Evolutionary conservation across 1,140 invertebrate species (phyloP), one percentile per base, ranked within the genome.

Genomic region (Drosophila truncata): DNA sequence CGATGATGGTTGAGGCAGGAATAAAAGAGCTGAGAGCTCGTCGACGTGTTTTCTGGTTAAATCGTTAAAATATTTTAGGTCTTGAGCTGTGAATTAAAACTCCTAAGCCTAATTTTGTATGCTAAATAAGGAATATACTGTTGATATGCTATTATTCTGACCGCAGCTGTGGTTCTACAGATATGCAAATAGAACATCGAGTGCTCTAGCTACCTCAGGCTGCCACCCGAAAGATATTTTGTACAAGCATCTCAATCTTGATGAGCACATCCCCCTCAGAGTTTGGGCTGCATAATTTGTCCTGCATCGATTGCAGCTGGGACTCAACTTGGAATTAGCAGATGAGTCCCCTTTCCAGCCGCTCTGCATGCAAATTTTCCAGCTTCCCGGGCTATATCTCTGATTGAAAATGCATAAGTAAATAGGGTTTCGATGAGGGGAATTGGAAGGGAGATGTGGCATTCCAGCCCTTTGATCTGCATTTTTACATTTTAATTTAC

Each of bases 181-280:
- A 64, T 64, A 84, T 80, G 77, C 70, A 83, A 84, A 78, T 83
- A 49, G 55, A 58, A 47, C 37, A 18, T 61, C 66, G 44, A 46
- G 4, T 63, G 61, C 64, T 64, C 78, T 33, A 37, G 23, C 39
- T 54, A 33, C 44, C 47, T 13, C 47, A 8, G 50, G 50, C 37
- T 31, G 59, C 20, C 10, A 29, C 20, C 46, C 29, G 29, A 31
- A 29, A 58, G 37, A 72, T 49, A 70, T 33, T 57, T 59, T 29
- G 35, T 25, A 46, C n/a, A 20, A 58, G 41, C 50, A 71, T 39
- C 41, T 44, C 42, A 49, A 39, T 67, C 25, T 39, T 18, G 50
- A 49, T 47, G 33, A 59, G 41, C 14, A 20, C 33, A 25, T 11
- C 35, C 46, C 11, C 46, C 46, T 31, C 42, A 50, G 58, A 47